phyloP scores from a whole-genome alignment of 2,113 vertebrate species.

The Gracilinanus agilis region DNA sequence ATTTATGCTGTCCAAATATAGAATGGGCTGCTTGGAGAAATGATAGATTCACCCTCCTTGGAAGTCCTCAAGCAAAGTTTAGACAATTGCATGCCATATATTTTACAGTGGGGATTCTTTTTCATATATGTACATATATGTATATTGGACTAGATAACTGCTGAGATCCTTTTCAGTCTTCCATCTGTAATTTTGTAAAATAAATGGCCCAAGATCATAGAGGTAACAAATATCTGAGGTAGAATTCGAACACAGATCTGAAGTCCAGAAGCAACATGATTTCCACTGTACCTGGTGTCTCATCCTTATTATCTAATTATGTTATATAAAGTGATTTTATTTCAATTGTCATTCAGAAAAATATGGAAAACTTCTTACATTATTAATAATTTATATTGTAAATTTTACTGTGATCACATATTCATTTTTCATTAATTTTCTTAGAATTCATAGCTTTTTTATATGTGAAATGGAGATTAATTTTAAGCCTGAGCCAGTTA shows the following conservation, averaged over 20 bases:
- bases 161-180: background rate
- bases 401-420: conserved; percentile 24
- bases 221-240: background rate
- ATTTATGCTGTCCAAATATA: background rate
- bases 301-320: background rate
- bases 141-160: background rate
- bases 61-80: background rate
- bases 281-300: background rate
- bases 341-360: background rate
- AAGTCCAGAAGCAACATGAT: background rate
- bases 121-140: background rate
- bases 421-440: conserved; percentile 10
- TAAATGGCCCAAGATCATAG: background rate
- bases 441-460: conserved; percentile 22
- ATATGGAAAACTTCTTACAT: conserved; percentile 10
- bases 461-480: conserved; percentile 19
- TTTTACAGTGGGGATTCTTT: background rate
- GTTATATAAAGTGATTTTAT: background rate
- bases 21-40: background rate
- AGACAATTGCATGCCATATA: background rate
- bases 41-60: background rate
- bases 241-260: background rate
- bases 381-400: conserved; percentile 36
- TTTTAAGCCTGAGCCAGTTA: background rate
- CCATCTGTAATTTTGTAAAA: background rate